Percentiles rank a stretch among this genome's conserved stretches.
These are phyloP conservation scores for Calliopsis andreniformis DNA, from an alignment of 1,140 invertebrate genomes.

Conservation along the genomic window DNA sequence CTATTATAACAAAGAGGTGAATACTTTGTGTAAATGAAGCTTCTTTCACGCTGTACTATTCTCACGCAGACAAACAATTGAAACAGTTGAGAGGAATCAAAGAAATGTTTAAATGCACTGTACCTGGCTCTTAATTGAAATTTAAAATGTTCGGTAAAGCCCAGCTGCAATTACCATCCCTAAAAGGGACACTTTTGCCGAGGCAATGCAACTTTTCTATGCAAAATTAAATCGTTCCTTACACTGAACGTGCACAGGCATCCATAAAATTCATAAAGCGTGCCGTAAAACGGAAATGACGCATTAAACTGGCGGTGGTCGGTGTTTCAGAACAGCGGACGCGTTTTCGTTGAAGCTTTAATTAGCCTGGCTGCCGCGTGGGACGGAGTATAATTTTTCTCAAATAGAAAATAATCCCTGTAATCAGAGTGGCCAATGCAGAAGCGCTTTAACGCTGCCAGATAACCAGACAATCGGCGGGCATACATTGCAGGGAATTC, in stretches of 20 bases:
- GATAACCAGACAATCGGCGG: background rate
- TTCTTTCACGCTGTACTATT: too few species aligned
- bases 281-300: constrained; percentile 26
- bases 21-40: too few species aligned
- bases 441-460: background rate
- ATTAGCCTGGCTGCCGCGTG: background rate
- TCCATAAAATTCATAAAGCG: constrained; percentile 40
- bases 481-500: background rate
- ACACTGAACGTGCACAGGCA: constrained; percentile 33
- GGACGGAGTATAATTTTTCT: background rate
- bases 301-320: constrained; percentile 20
- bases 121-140: constrained; percentile 2
- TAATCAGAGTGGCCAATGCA: background rate
- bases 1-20: too few species aligned
- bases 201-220: constrained; percentile 11
- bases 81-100: too few species aligned
- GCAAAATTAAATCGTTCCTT: constrained; percentile 36
- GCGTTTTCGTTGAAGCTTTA: constrained; percentile 22
- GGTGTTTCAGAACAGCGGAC: constrained; percentile 18
- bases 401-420: background rate
- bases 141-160: constrained; percentile 6
- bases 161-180: constrained; percentile 8
- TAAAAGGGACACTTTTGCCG: background rate
- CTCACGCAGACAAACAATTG: too few species aligned
- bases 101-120: background rate